A percentile compares a stretch with the other conserved stretches of the same genome.
These are phyloP conservation scores for Crematogaster levior DNA, from an alignment of 2,888 invertebrate species.

Conservation along the genomic window DNA sequence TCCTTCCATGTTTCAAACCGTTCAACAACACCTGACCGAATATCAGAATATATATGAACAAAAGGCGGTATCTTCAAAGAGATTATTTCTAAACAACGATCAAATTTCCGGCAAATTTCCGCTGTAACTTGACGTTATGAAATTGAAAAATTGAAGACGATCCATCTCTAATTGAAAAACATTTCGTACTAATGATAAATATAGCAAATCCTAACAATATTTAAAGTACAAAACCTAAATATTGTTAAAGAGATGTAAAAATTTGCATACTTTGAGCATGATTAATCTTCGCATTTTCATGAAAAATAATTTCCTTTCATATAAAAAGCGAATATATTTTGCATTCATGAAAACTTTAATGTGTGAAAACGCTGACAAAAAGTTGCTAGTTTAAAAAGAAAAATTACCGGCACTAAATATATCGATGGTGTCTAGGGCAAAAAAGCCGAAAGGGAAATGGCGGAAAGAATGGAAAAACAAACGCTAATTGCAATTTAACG, in stretches of 20 bases:
- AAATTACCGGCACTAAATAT: not conserved
- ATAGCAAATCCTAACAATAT: not conserved
- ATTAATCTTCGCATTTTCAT: not conserved
- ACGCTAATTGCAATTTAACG: slow-evolving; percentile 47
- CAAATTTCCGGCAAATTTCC: slow-evolving; percentile 19
- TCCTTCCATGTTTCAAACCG: slow-evolving; percentile 36
- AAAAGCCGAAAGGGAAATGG: slow-evolving; percentile 35
- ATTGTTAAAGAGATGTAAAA: not conserved
- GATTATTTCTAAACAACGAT: slow-evolving; percentile 37
- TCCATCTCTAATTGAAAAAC: not conserved
- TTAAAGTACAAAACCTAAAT: not conserved
- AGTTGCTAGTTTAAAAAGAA: not conserved
- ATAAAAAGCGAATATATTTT: not conserved
- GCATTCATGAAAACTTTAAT: slow-evolving; percentile 1
- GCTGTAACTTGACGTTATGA: not conserved
- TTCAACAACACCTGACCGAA: slow-evolving; percentile 55
- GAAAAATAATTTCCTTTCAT: not conserved
- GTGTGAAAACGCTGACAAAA: not conserved
- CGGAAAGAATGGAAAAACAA: slow-evolving; percentile 36
- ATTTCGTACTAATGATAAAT: not conserved
- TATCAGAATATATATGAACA: slow-evolving; percentile 6
- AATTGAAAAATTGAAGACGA: slow-evolving; percentile 18
- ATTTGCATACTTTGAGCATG: not conserved
- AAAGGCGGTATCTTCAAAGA: slow-evolving; percentile 45
- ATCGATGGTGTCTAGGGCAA: not conserved